Evolutionary conservation across 2,113 vertebrate species (phyloP), one percentile per base, ranked within the genome.

Genomic region (Urocitellus parryii): DNA sequence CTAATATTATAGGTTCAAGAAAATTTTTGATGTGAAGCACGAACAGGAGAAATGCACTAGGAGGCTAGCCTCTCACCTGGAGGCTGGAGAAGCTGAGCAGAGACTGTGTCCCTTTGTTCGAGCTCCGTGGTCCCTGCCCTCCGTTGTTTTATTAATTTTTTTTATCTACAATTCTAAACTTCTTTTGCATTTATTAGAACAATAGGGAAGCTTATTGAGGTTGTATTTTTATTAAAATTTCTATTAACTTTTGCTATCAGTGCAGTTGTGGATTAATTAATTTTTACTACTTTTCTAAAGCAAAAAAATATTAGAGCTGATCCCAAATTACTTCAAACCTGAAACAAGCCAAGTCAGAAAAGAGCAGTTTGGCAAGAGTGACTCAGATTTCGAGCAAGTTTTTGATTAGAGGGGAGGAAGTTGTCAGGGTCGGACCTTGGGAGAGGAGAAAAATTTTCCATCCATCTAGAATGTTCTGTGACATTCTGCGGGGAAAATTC

Each of bases 151-250:
- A 98, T 98, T 97, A 97, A 97, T 97, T 96, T 96, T 96, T 97
- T 98, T 97, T 92, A 97, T 97, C 97, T 97, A 73, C 72, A 63
- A 67, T 95, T 97, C 97, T 96, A 97, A 97, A 97, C 91, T 96
- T 93, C 94, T 67, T 74, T 82, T 96, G 95, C 97, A 97, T 97
- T 96, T 98, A 96, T 98, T 97, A 97, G 97, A 98, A 98, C 97
- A 98, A 97, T 92, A 90, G 96, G 93, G 87, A 95, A 96, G 94
- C 96, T 98, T 97, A 98, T 94, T 95, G 97, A 96, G 97, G 97
- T 96, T 96, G 96, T 97, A 96, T 97, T 98, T 98, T 98, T 98
- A 98, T 98, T 98, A 98, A 97, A 98, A 97, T 97, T 98, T 97
- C 97, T 97, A 97, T 98, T 98, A 98, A 97, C 96, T 98, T 97